phyloP scores from a whole-genome alignment of 2,888 invertebrate genomes.

The Ormia ochracea region DNA sequence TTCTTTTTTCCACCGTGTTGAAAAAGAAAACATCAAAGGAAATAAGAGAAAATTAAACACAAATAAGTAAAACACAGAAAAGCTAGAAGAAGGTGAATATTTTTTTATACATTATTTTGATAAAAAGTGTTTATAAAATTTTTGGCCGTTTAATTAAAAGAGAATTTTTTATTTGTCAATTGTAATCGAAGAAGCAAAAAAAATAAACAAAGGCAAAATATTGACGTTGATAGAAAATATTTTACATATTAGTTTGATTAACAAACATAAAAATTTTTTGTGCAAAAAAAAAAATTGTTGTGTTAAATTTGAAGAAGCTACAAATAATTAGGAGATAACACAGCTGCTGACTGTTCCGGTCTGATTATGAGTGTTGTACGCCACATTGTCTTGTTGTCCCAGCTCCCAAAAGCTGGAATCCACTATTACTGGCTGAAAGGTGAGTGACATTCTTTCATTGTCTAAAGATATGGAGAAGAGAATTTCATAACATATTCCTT shows the following conservation, averaged over 20 bases:
- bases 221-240: conserved; percentile 30
- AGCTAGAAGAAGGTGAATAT: conserved; percentile 52
- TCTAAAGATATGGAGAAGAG: not conserved
- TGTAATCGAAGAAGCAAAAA: not conserved
- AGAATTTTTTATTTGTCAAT: not conserved
- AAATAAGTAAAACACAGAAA: conserved; percentile 45
- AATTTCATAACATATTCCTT: conserved; percentile 56
- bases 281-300: conserved; percentile 17
- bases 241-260: conserved; percentile 8
- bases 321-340: conserved; percentile 27
- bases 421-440: conserved; percentile 70
- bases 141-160: conserved; percentile 53
- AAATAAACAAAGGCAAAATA: conserved; percentile 5
- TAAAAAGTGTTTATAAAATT: conserved; percentile 56
- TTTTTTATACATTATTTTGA: conserved; percentile 56
- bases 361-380: conserved; percentile 72
- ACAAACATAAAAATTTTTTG: conserved; percentile 15
- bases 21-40: too few relatives aligned
- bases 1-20: too few relatives aligned
- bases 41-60: conserved; percentile 36
- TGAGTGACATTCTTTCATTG: conserved; percentile 61
- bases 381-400: conserved; percentile 70
- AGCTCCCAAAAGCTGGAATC: conserved; percentile 69
- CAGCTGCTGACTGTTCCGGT: conserved; percentile 29
- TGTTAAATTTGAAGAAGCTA: conserved; percentile 7